A percentile compares a stretch with the other conserved stretches of the same genome.
phyloP scores from a whole-genome alignment of 2,113 vertebrate genomes.

The Xenopus borealis region DNA sequence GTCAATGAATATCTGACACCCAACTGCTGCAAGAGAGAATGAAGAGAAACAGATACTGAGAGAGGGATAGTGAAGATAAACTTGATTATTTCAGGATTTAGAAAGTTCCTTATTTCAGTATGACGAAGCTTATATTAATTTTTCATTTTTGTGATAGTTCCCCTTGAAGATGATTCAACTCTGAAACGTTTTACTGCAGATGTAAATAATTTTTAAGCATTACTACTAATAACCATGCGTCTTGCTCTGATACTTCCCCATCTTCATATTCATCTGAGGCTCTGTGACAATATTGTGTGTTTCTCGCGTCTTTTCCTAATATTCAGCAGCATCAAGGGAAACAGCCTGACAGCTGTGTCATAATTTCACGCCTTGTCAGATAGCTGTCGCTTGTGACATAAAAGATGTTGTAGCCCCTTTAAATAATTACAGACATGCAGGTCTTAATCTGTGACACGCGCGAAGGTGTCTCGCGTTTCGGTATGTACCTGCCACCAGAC shows the following conservation, averaged over 20 bases:
- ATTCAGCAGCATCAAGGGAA: conserved; percentile 23
- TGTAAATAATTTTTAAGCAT: too few species aligned
- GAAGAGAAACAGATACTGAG: too few species aligned
- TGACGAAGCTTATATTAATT: too few species aligned
- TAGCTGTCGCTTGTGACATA: conserved; percentile 23
- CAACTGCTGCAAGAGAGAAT: too few species aligned
- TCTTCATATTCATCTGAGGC: background rate
- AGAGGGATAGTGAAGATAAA: too few species aligned
- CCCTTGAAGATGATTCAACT: too few species aligned
- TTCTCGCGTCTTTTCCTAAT: conserved; percentile 14
- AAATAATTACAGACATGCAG: conserved; percentile 18
- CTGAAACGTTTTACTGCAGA: too few species aligned
- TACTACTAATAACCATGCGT: background rate
- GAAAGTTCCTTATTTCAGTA: too few species aligned
- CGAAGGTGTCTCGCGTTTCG: background rate
- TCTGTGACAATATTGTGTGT: conserved; percentile 6
- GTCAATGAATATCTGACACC: too few species aligned
- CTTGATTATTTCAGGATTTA: too few species aligned
- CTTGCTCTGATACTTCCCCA: background rate
- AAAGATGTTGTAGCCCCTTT: conserved; percentile 34
- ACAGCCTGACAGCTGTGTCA: conserved; percentile 16
- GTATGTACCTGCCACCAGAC: conserved; percentile 8
- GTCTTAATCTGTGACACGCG: background rate
- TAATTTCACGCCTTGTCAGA: conserved; percentile 41
- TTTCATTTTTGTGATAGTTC: too few species aligned